Evolutionary conservation across 1,140 invertebrate species (phyloP), one percentile per base, ranked within the genome.

Genomic region (Coptotermes formosanus): DNA sequence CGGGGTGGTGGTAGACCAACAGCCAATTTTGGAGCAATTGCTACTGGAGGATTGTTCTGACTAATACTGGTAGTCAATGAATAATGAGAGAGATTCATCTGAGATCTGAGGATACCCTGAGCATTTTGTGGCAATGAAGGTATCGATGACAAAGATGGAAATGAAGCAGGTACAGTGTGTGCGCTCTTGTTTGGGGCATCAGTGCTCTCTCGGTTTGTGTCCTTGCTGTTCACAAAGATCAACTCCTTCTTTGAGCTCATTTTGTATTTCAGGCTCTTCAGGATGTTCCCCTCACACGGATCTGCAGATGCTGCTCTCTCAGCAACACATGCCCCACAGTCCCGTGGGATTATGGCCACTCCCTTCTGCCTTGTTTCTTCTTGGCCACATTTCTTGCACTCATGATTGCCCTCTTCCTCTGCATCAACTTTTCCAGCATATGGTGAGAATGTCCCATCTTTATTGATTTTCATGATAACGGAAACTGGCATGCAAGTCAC

Each of bases 401-500:
- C 86, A 59, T 23, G 48, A 84, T 87, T 45, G 25, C 25, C 64
- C 7, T 75, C 64, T 30, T 75, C 82, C 82, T 44, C 82, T 23
- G 59, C 83, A 44, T 69, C 59, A 25, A 25, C 38, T 25, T 83
- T 52, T 52, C 25, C 59, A 44, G 83, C 43, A 38, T 86, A 86
- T 14, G 87, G 88, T 85, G 92, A 94, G 90, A 93, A 95, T 59
- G 94, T 94, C 55, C 96, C 96, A 88, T 95, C 94, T 85, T 94
- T 94, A 89, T 95, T 94, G 0, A 95, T 96, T 86, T 93, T 93
- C 95, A 96, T 96, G 87, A 97, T 97, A 86, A 97, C 96, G 38
- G 94, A 94, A 6, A 93, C 93, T 4, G 92, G 91, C 87, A 91
- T 88, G 30, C 88, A 88, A 44, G 83, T 91, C 87, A 87, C 90